Base-by-base conservation (phyloP, 2,888 invertebrate species). In the Leptinotarsa tumamoca region DNA sequence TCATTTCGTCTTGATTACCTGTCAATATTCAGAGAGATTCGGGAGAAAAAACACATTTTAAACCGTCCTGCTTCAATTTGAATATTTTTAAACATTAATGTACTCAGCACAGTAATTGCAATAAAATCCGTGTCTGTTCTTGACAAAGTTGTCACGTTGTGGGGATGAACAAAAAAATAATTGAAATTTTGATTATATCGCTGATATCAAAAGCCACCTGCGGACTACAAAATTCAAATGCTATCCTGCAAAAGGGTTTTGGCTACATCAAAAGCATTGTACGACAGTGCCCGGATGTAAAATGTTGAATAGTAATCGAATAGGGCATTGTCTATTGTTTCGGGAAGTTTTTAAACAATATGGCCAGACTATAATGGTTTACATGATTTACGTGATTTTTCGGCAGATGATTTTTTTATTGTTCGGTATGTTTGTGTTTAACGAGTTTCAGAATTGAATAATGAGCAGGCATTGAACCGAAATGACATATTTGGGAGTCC, bases 321-420 rank as follows among this genome's bases (percentile, higher is more conserved):
- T 75, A 54, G 67, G 58, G 68, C 15, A 68, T 72, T 68, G 73
- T 74, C 61, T 68, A 74, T 72, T 72, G 72, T 72, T 67, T n/a
- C 56, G 33, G 58, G 23, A 51, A 68, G 23, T 21, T 72, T 72
- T 67, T 27, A 63, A 63, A 67, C 72, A 68, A 72, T 67, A 27
- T 68, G 67, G 56, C 33, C 56, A 69, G 69, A 56, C 54, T 7
- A 56, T 27, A 69, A 69, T 56, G 69, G 56, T 69, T 69, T 10
- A 69, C 56, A 68, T 43, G 58, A 17, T 67, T 56, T 72, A 72
- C 72, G 58, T 72, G 72, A 72, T 52, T 33, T 72, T 72, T 67
- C 49, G 15, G 66, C 4, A 54, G n/a, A 50, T 43, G 54, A 54
- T 52, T 52, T 54, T 68, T 54, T 27, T 27, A 68, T 27, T 27